Conservation (phyloP, 2,888 invertebrate species). For the Pollenia labialis region DNA sequence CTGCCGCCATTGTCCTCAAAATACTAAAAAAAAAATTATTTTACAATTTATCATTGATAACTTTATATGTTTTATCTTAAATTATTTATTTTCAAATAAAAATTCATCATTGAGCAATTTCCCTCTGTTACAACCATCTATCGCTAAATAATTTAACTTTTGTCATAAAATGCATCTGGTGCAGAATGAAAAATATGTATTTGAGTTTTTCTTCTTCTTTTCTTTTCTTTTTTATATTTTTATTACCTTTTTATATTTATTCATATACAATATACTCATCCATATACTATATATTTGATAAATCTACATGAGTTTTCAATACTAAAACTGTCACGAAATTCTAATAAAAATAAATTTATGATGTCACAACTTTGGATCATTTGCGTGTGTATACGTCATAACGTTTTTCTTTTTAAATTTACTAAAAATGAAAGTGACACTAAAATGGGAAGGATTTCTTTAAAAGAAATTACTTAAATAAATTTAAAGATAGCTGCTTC, state of each 20-base stretch:
- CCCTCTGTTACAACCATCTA: neutral
- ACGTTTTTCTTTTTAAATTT: conserved; percentile 4
- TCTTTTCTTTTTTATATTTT: neutral
- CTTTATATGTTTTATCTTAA: conserved; percentile 17
- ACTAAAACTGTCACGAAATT: conserved; percentile 64
- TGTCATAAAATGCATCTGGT: conserved; percentile 52
- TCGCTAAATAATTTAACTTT: conserved; percentile 24
- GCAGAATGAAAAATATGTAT: conserved; percentile 37
- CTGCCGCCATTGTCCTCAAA: conserved; percentile 2
- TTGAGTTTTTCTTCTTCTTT: conserved; percentile 12
- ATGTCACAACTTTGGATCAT: conserved; percentile 62
- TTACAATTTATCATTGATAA: conserved; percentile 24
- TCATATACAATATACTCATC: neutral
- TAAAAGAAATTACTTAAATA: neutral
- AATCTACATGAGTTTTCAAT: conserved; percentile 38
- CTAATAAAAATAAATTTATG: conserved; percentile 69
- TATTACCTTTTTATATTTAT: neutral
- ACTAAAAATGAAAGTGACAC: conserved; percentile 24
- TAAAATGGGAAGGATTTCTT: conserved; percentile 29
- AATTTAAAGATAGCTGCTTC: neutral
- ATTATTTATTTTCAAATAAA: conserved; percentile 10
- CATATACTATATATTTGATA: conserved; percentile 7
- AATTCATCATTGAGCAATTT: neutral
- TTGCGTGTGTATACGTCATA: conserved; percentile 62
- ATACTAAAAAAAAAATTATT: neutral